These are phyloP conservation scores for Vidua chalybeata DNA, from an alignment of 2,113 vertebrate genomes.

Conservation along the genomic window DNA sequence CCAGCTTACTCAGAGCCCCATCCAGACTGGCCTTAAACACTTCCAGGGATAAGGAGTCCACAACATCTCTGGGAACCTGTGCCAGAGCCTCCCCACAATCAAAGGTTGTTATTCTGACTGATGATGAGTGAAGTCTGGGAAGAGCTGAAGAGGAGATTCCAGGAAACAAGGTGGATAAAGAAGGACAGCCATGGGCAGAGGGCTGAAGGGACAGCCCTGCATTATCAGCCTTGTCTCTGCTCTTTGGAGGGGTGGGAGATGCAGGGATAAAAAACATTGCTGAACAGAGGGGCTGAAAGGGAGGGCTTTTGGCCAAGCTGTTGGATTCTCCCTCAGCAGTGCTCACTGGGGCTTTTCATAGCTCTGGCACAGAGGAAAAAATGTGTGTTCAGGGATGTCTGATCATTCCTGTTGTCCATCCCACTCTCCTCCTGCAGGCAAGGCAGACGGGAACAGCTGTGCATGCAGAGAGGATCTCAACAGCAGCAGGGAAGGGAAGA, in stretches of 20 bases:
- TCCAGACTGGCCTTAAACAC: not conserved
- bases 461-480: not conserved
- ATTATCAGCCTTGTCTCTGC: not conserved
- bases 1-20: not conserved
- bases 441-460: not conserved
- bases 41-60: not conserved
- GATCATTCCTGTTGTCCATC: not conserved
- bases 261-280: not conserved
- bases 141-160: not conserved
- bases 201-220: not conserved
- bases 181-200: not conserved
- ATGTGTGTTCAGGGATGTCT: not conserved
- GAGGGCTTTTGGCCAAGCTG: not conserved
- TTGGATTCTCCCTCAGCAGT: not conserved
- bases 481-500: not conserved
- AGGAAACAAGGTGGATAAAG: not conserved
- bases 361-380: not conserved
- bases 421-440: not conserved
- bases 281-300: not conserved
- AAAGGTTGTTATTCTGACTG: not conserved
- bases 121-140: not conserved
- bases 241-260: not conserved
- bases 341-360: not conserved
- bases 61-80: not conserved
- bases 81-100: not conserved